A percentile compares a stretch with the other conserved stretches of the same genome.
These are phyloP conservation scores for Unio delphinus DNA, from an alignment of 2,888 invertebrate species.

Conservation along the genomic window DNA sequence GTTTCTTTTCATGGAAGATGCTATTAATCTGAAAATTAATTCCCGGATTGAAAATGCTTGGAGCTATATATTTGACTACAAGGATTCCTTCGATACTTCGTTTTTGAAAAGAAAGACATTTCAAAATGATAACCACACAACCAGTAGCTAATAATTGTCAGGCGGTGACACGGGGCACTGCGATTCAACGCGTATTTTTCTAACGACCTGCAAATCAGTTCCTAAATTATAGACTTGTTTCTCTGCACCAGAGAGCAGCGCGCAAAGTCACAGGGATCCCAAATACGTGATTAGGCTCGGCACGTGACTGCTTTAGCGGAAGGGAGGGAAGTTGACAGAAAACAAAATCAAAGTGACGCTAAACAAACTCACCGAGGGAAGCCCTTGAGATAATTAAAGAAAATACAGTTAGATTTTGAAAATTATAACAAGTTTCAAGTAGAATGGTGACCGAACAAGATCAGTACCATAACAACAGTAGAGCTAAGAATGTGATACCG, in stretches of 20 bases:
- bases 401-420: slow-evolving; percentile 4
- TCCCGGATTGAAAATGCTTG: too few species aligned
- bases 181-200: slow-evolving; percentile 8
- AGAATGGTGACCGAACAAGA: too few species aligned
- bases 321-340: slow-evolving; percentile 7
- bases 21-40: too few species aligned
- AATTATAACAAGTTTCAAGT: too few species aligned
- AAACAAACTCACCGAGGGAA: slow-evolving; percentile 5
- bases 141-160: slow-evolving; percentile 11
- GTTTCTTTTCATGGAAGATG: too few species aligned
- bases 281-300: slow-evolving; percentile 1
- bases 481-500: too few species aligned
- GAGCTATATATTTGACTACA: too few species aligned
- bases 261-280: slow-evolving; percentile 7
- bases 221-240: slow-evolving; percentile 10
- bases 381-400: slow-evolving; percentile 9
- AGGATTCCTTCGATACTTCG: too few species aligned
- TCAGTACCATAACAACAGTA: too few species aligned
- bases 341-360: slow-evolving; percentile 6
- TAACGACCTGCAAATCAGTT: slow-evolving; percentile 9
- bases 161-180: slow-evolving; percentile 7
- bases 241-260: slow-evolving; percentile 3
- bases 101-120: too few species aligned
- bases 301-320: slow-evolving; percentile 5
- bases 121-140: background rate